phyloP scores from a whole-genome alignment of 2,888 invertebrate genomes.

The Orthosia gracilis region DNA sequence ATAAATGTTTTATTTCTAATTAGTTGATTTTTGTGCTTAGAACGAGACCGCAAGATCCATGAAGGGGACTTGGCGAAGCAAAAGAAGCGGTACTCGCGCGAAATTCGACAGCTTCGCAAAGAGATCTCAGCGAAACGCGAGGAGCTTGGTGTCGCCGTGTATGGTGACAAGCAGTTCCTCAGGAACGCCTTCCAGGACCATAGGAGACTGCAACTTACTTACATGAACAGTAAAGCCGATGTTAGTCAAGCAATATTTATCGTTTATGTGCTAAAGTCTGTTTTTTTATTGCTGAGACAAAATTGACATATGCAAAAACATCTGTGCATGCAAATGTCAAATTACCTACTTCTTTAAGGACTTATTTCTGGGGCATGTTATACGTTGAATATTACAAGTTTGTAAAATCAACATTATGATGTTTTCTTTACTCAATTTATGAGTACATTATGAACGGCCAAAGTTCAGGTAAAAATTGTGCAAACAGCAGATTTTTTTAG shows the following conservation, averaged over 20 bases:
- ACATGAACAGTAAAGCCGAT: constrained; percentile 89
- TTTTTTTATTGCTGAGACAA: too few relatives aligned
- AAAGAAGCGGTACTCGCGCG: constrained; percentile 87
- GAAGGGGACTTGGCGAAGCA: constrained; percentile 91
- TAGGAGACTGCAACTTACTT: constrained; percentile 91
- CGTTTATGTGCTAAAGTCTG: too few relatives aligned
- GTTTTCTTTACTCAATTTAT: too few relatives aligned
- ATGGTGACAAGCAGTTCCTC: constrained; percentile 92
- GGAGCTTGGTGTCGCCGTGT: constrained; percentile 90
- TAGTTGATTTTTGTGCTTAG: constrained; percentile 73
- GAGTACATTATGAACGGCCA: too few relatives aligned
- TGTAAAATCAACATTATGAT: too few relatives aligned
- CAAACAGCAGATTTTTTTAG: too few relatives aligned
- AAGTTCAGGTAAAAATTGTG: too few relatives aligned
- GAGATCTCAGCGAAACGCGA: constrained; percentile 90
- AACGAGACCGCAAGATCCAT: constrained; percentile 92
- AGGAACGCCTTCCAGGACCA: constrained; percentile 91
- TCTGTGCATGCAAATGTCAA: too few relatives aligned
- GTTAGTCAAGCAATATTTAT: constrained; percentile 71
- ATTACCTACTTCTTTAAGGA: too few relatives aligned
- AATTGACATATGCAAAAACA: too few relatives aligned
- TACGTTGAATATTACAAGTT: too few relatives aligned
- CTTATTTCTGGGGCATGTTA: too few relatives aligned
- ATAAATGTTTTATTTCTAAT: neutral
- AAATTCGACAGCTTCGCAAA: constrained; percentile 90